Conservation (phyloP, 1,140 invertebrate genomes). For the Microplitis mediator region DNA sequence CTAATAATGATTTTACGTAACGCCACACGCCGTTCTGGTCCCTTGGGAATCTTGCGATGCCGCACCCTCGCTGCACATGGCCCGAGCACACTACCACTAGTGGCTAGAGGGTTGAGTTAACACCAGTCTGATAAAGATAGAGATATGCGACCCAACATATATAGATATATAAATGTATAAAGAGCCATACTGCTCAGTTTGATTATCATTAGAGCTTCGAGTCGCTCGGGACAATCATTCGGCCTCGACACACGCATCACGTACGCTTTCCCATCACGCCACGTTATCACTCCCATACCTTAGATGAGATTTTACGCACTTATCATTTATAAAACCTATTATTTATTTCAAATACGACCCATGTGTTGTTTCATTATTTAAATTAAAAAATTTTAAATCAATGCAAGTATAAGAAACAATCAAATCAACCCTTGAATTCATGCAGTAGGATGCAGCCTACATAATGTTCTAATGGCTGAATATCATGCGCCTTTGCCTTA, state of each 20-base stretch:
- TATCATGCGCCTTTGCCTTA: too few relatives aligned
- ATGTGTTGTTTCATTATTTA: background rate
- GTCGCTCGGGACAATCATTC: conserved; percentile 29
- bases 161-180: conserved; percentile 24
- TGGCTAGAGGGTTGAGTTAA: too few relatives aligned
- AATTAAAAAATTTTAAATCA: background rate
- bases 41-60: conserved; percentile 56
- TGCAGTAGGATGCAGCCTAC: too few relatives aligned
- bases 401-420: conserved; percentile 17
- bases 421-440: too few relatives aligned
- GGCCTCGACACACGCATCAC: conserved; percentile 33
- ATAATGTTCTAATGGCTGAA: too few relatives aligned
- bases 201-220: conserved; percentile 55
- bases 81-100: conserved; percentile 31
- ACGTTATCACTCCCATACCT: conserved; percentile 29
- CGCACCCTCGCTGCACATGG: conserved; percentile 63
- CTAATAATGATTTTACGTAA: conserved; percentile 65
- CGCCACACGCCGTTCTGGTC: conserved; percentile 51
- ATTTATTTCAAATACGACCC: background rate
- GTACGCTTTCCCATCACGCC: conserved; percentile 33
- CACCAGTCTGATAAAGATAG: too few relatives aligned
- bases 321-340: background rate
- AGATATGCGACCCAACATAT: too few relatives aligned
- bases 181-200: conserved; percentile 32
- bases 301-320: conserved; percentile 25